Conservation (phyloP, 2,113 vertebrate species). For the Callipepla squamata region DNA sequence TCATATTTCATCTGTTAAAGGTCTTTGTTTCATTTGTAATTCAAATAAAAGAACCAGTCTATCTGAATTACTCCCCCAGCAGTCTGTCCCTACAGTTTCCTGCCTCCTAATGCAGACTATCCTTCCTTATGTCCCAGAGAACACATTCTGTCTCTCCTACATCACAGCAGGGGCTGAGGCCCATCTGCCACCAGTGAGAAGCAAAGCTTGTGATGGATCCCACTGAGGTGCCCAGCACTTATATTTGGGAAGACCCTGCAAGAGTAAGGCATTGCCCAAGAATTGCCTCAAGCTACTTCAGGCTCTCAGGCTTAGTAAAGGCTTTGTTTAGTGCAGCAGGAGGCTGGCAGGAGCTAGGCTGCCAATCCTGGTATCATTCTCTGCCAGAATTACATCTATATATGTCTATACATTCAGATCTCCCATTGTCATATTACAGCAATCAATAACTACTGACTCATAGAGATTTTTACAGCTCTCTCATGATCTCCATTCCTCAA, state of each 20-base stretch:
- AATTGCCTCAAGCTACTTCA: neutral
- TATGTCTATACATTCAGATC: neutral
- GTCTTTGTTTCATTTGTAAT: neutral
- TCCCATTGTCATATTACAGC: neutral
- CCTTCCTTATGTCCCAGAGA: neutral
- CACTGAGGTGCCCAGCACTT: neutral
- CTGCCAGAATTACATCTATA: neutral
- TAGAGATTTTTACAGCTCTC: neutral
- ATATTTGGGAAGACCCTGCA: neutral
- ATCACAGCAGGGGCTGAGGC: neutral
- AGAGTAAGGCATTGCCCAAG: neutral
- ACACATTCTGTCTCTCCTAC: neutral
- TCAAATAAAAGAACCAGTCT: neutral
- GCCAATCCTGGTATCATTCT: neutral
- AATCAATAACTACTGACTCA: neutral
- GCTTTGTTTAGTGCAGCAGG: neutral
- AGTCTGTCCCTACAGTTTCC: neutral
- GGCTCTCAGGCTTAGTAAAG: neutral
- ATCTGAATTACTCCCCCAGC: neutral
- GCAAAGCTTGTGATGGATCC: neutral
- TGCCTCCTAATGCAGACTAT: neutral
- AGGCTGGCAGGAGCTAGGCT: neutral
- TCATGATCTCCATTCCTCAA: neutral
- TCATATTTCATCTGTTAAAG: neutral
- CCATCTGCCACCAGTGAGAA: neutral